Percentiles rank a stretch among this genome's conserved stretches.
Evolutionary conservation across 1,140 invertebrate species (phyloP).

Genomic region (Lethrus apterus): DNA sequence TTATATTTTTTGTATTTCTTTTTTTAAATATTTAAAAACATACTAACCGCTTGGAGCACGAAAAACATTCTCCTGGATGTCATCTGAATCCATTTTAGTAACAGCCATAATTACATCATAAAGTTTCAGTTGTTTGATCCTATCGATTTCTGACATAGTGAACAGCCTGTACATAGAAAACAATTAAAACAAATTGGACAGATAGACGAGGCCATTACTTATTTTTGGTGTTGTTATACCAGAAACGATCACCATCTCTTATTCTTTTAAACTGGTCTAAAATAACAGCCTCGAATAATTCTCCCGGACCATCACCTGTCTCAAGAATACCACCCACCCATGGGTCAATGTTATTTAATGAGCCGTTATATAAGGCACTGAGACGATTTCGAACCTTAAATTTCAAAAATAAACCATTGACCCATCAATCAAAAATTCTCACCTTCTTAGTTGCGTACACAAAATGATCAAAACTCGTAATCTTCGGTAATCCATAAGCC

Average conservation of each 20-base stretch:
- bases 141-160: slow-evolving; percentile 45
- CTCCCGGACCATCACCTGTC: slow-evolving; percentile 51
- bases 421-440: background rate
- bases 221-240: slow-evolving; percentile 50
- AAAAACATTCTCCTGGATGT: slow-evolving; percentile 53
- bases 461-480: slow-evolving; percentile 24
- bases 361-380: slow-evolving; percentile 42
- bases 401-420: background rate
- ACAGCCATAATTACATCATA: slow-evolving; percentile 51
- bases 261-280: slow-evolving; percentile 50
- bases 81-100: slow-evolving; percentile 45
- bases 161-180: slow-evolving; percentile 49
- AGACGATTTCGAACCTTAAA: slow-evolving; percentile 41
- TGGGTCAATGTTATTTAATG: slow-evolving; percentile 52
- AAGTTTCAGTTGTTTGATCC: slow-evolving; percentile 47
- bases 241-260: slow-evolving; percentile 51
- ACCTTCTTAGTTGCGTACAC: slow-evolving; percentile 16
- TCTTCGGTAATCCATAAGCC: slow-evolving; percentile 42
- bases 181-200: background rate
- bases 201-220: slow-evolving; percentile 34
- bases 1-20: no score
- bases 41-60: slow-evolving; percentile 13
- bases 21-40: no score
- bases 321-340: slow-evolving; percentile 66
- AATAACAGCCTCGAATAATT: slow-evolving; percentile 51